phyloP scores from a whole-genome alignment of 2,888 invertebrate species.

The Baronia brevicornis region DNA sequence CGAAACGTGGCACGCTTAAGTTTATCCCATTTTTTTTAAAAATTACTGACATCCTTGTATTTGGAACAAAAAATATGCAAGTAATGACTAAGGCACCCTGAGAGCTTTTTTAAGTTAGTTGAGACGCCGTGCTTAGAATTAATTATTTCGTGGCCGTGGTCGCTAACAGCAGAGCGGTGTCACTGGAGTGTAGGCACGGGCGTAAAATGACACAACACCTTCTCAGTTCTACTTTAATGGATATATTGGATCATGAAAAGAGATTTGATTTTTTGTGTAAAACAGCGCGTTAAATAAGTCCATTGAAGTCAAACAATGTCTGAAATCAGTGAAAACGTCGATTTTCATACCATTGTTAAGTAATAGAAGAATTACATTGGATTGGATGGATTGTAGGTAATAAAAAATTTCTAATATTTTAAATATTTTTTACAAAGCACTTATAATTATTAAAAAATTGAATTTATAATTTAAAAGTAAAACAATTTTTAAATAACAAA shows the following conservation, averaged over 20 bases:
- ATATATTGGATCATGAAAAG: too few relatives aligned
- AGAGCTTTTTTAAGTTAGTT: conserved; percentile 66
- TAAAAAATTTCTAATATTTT: not conserved
- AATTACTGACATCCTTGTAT: conserved; percentile 1
- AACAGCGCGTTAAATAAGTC: too few relatives aligned
- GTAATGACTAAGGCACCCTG: conserved; percentile 66
- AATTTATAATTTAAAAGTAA: not conserved
- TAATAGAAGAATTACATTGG: too few relatives aligned
- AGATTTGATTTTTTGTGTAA: too few relatives aligned
- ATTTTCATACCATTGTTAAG: too few relatives aligned
- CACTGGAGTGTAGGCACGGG: conserved; percentile 17
- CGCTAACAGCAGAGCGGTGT: conserved; percentile 33
- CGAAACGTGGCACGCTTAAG: too few relatives aligned
- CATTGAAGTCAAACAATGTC: not conserved
- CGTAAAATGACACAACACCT: conserved; percentile 16
- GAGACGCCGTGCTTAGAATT: conserved; percentile 59
- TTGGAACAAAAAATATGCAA: conserved; percentile 59
- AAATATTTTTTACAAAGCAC: not conserved
- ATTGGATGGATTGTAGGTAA: too few relatives aligned
- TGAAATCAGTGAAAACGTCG: not conserved
- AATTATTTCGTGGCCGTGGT: conserved; percentile 41
- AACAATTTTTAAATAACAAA: conserved; percentile 1
- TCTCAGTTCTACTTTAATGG: conserved; percentile 14
- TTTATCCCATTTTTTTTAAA: too few relatives aligned
- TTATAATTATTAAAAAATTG: too few relatives aligned